Percentiles rank a stretch among this genome's conserved stretches.
Evolutionary conservation across 2,113 vertebrate genomes (phyloP).

Genomic region (Vombatus ursinus): DNA sequence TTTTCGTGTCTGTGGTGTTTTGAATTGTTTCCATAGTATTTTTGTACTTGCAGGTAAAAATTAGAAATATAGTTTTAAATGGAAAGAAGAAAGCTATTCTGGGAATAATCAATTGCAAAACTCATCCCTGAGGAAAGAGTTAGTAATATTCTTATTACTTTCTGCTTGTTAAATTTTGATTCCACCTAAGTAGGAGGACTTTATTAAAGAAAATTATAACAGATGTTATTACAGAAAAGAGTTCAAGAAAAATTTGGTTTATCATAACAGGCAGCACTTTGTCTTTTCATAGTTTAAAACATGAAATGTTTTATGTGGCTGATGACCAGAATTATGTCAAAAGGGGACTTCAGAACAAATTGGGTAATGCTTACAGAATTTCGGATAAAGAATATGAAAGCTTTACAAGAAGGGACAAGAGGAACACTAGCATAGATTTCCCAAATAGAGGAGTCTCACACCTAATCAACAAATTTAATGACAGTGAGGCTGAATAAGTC

Average conservation of each 20-base stretch:
- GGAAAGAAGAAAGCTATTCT: neutral
- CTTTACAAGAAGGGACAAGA: neutral
- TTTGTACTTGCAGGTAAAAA: neutral
- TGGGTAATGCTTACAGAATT: neutral
- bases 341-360: neutral
- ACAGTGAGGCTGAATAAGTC: neutral
- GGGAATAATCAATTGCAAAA: neutral
- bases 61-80: neutral
- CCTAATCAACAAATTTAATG: neutral
- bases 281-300: neutral
- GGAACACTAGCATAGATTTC: slow-evolving; percentile 4
- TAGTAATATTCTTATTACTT: neutral
- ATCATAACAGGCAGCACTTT: neutral
- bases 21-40: neutral
- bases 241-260: neutral
- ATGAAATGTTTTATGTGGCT: neutral
- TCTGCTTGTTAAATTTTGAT: neutral
- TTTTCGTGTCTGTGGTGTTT: neutral
- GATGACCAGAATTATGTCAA: neutral
- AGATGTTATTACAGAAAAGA: neutral
- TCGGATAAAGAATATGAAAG: neutral
- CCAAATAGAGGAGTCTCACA: slow-evolving; percentile 7
- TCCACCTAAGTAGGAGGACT: neutral
- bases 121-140: neutral
- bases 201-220: neutral